Evolutionary conservation across 2,888 invertebrate species (phyloP).

Genomic region (Nymphalis polychloros): DNA sequence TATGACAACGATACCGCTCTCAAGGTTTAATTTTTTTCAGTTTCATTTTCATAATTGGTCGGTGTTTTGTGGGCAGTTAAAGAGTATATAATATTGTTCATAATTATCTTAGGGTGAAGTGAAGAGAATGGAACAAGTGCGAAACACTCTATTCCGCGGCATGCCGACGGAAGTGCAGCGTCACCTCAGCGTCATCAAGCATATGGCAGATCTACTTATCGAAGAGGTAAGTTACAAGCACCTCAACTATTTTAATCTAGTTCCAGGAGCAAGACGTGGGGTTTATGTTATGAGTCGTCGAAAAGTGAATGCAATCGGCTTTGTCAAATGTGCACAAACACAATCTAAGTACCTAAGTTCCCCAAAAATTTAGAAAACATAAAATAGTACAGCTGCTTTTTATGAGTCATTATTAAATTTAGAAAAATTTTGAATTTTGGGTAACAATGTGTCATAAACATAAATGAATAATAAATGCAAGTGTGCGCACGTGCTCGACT

Average conservation of each 20-base stretch:
- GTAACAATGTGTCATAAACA: too few species aligned
- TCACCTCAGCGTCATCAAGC: slow-evolving; percentile 51
- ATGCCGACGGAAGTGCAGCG: slow-evolving; percentile 53
- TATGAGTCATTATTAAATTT: too few species aligned
- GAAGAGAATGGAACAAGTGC: slow-evolving; percentile 26
- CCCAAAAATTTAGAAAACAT: too few species aligned
- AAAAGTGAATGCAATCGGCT: too few species aligned
- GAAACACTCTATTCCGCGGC: slow-evolving; percentile 44
- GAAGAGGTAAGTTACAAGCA: slow-evolving; percentile 42
- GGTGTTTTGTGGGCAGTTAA: too few species aligned
- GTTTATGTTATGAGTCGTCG: not conserved
- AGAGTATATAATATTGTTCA: not conserved
- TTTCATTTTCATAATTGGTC: too few species aligned
- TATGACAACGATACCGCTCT: slow-evolving; percentile 35
- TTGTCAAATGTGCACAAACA: too few species aligned
- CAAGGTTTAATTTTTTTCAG: not conserved
- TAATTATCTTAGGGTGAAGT: slow-evolving; percentile 41
- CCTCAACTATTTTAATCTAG: not conserved
- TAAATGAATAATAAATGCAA: too few species aligned
- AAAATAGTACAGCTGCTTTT: too few species aligned
- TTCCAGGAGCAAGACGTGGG: not conserved
- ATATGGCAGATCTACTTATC: slow-evolving; percentile 53
- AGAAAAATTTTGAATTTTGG: too few species aligned
- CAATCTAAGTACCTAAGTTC: too few species aligned
- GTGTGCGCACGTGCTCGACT: too few species aligned